These are phyloP conservation scores for Anser brachyrhynchus DNA, from an alignment of 2,113 vertebrate species.

Conservation along the genomic window DNA sequence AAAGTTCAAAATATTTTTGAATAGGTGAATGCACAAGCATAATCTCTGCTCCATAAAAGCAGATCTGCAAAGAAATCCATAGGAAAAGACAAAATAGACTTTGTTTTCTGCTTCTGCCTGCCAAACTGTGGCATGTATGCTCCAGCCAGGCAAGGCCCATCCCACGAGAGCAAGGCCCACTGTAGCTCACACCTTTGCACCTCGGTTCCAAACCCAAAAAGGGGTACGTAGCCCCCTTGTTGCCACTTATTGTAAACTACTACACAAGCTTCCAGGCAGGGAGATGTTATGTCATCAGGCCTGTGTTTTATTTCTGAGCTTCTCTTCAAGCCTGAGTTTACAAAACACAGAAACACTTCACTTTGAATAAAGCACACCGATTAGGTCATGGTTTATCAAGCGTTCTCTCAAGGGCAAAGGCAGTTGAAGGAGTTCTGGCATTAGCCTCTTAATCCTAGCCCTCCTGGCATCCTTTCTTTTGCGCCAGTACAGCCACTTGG, in stretches of 20 bases:
- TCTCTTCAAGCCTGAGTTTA: background rate
- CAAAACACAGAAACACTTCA: background rate
- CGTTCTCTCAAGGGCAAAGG: background rate
- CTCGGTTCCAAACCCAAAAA: background rate
- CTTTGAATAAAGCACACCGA: background rate
- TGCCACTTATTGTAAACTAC: background rate
- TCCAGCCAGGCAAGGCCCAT: background rate
- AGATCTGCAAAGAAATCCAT: background rate
- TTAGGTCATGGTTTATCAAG: background rate
- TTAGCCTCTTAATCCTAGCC: background rate
- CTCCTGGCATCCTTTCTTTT: background rate
- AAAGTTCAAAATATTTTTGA: background rate
- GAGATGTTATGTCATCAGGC: background rate
- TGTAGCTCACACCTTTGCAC: background rate
- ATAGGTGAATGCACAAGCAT: background rate
- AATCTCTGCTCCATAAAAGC: background rate
- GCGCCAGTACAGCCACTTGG: background rate
- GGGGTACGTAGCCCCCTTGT: background rate
- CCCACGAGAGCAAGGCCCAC: background rate
- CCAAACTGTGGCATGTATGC: background rate
- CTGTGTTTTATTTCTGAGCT: background rate
- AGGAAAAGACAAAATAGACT: background rate
- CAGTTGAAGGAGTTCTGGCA: background rate
- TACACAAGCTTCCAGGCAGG: background rate
- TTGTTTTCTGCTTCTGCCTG: slow-evolving; percentile 12